A percentile compares a stretch with the other conserved stretches of the same genome.
Evolutionary conservation across 2,888 invertebrate genomes (phyloP).

Genomic region (Heliconius hortense): DNA sequence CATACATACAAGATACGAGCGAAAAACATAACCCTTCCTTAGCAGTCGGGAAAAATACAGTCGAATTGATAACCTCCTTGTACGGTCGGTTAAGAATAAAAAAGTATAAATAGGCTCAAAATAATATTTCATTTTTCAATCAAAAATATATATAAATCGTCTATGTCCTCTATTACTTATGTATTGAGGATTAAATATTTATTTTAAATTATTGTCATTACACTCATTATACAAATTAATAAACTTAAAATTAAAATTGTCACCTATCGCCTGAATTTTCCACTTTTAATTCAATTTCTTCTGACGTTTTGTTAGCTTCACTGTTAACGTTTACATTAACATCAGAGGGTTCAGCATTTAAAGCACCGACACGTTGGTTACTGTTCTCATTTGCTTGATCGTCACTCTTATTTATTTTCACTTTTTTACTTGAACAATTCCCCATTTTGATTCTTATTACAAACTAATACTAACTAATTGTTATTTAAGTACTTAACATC

Average conservation of each 20-base stretch:
- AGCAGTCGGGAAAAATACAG: too few relatives aligned
- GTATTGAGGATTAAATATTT: too few relatives aligned
- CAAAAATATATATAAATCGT: too few relatives aligned
- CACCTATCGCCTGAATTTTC: conserved; percentile 75
- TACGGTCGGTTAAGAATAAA: too few relatives aligned
- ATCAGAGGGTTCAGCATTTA: conserved; percentile 63
- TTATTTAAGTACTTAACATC: conserved; percentile 41
- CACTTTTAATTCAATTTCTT: conserved; percentile 58
- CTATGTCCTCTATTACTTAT: too few relatives aligned
- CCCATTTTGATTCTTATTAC: conserved; percentile 60
- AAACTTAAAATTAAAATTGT: conserved; percentile 39
- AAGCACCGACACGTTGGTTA: conserved; percentile 59
- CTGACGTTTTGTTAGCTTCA: conserved; percentile 33
- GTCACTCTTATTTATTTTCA: conserved; percentile 67
- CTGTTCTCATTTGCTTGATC: conserved; percentile 52
- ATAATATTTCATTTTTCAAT: too few relatives aligned
- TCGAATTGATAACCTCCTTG: too few relatives aligned
- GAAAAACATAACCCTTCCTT: too few relatives aligned
- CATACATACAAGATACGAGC: too few relatives aligned
- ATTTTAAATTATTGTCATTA: too few relatives aligned
- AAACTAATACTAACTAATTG: not conserved
- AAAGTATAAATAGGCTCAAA: too few relatives aligned
- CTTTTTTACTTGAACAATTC: conserved; percentile 71
- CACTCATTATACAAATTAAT: not conserved
- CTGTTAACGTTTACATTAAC: conserved; percentile 46